Evolutionary conservation across 2,797 vertebrate species (phyloP).

Genomic region (Darevskia mixta): DNA sequence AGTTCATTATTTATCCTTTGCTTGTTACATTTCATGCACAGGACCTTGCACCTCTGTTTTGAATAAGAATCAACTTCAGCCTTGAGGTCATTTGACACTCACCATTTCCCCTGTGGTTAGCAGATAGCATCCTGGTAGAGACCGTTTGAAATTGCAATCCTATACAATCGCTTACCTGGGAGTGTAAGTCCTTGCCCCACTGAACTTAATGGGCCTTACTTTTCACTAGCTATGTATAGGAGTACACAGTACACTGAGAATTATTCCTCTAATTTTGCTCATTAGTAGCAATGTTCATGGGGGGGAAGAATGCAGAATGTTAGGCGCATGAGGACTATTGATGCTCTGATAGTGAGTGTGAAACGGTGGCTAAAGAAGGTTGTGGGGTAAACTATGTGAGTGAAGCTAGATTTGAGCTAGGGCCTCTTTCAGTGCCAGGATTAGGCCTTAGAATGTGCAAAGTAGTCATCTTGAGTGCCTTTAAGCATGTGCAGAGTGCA

Average conservation of each 20-base stretch:
- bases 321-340: background rate
- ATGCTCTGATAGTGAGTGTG: background rate
- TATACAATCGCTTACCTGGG: background rate
- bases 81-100: no score
- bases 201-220: background rate
- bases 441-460: no score
- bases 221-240: background rate
- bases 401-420: no score
- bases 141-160: background rate
- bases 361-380: background rate
- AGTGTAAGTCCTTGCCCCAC: background rate
- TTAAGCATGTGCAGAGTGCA: no score
- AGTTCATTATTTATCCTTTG: background rate
- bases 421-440: no score
- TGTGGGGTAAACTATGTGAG: no score
- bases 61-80: background rate
- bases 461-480: no score
- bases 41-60: background rate
- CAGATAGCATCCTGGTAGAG: background rate
- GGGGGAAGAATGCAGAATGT: background rate
- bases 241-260: no score
- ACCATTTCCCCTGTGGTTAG: background rate
- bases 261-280: background rate
- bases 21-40: background rate
- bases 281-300: background rate